These are phyloP conservation scores for Cladopsammia gracilis DNA, from an alignment of 64 coral and sea anemone genomes.

Conservation along the genomic window DNA sequence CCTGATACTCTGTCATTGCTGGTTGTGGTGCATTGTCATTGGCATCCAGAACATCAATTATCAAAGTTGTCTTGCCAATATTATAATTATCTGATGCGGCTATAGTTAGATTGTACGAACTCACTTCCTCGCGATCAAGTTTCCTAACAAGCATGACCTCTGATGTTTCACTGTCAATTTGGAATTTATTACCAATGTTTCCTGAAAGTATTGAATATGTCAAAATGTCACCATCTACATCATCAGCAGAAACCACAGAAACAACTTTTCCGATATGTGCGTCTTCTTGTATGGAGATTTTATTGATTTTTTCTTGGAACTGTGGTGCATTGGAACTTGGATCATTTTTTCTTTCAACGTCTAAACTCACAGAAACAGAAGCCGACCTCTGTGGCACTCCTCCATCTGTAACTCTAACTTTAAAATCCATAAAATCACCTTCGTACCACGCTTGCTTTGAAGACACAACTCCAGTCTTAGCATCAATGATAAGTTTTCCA, in stretches of 20 bases:
- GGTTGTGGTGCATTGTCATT: constrained; percentile 94
- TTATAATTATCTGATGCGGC: constrained; percentile 81
- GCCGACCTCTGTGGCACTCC: constrained; percentile 47
- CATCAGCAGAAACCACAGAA: constrained; percentile 22
- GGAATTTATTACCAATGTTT: constrained; percentile 83
- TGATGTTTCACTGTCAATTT: constrained; percentile 46
- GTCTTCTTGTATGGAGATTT: constrained; percentile 48
- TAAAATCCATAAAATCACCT: constrained; percentile 52
- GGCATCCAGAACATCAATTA: constrained; percentile 68
- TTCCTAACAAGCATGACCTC: constrained; percentile 60
- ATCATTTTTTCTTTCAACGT: constrained; percentile 33
- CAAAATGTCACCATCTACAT: constrained; percentile 47
- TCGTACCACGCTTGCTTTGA: constrained; percentile 45
- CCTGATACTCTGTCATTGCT: constrained; percentile 73
- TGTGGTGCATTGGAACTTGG: constrained; percentile 23
- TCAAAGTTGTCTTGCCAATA: constrained; percentile 43
- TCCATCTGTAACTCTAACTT: constrained; percentile 67
- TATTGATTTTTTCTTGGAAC: constrained; percentile 26
- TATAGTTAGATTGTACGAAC: constrained; percentile 55
- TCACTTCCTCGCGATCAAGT: constrained; percentile 76
- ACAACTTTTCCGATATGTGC: constrained; percentile 62
- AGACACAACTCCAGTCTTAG: constrained; percentile 73
- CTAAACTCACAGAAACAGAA: constrained; percentile 51
- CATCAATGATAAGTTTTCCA: constrained; percentile 60
- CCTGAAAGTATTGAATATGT: constrained; percentile 70